These are phyloP conservation scores for Oscheius onirici DNA, from an alignment of 2,888 invertebrate genomes.

Conservation along the genomic window DNA sequence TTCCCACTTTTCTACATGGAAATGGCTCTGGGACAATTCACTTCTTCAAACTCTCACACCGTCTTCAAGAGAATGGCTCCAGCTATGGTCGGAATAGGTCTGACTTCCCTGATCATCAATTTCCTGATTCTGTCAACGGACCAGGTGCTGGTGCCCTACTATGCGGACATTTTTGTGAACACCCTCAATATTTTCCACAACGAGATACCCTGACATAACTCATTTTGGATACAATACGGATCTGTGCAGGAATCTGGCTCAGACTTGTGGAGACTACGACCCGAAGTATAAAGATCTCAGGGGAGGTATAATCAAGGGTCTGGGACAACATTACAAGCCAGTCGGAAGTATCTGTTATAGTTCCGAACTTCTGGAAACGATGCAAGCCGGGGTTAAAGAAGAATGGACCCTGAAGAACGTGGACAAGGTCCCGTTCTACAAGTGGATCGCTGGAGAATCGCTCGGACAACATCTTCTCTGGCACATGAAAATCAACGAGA, in stretches of 20 bases:
- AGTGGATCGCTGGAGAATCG: background rate
- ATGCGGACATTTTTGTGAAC: background rate
- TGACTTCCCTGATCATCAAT: background rate
- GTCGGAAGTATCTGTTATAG: background rate
- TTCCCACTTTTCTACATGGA: conserved; percentile 27
- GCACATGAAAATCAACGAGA: background rate
- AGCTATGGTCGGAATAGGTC: background rate
- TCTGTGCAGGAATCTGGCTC: background rate
- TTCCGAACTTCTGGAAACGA: background rate
- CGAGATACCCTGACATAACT: conserved; percentile 7
- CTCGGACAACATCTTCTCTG: background rate
- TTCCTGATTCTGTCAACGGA: background rate
- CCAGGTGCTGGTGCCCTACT: background rate
- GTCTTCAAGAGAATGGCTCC: conserved; percentile 24
- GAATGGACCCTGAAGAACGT: background rate
- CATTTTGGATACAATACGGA: background rate
- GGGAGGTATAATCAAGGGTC: background rate
- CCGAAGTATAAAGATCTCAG: background rate
- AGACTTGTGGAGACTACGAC: background rate
- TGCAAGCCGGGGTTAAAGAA: background rate
- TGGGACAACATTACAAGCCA: background rate
- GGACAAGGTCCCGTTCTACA: background rate
- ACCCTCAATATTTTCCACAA: background rate
- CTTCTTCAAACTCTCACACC: background rate
- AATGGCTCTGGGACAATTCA: conserved; percentile 17